These are phyloP conservation scores for Cerceris ruficornis DNA, from an alignment of 2,888 invertebrate genomes.

Conservation along the genomic window DNA sequence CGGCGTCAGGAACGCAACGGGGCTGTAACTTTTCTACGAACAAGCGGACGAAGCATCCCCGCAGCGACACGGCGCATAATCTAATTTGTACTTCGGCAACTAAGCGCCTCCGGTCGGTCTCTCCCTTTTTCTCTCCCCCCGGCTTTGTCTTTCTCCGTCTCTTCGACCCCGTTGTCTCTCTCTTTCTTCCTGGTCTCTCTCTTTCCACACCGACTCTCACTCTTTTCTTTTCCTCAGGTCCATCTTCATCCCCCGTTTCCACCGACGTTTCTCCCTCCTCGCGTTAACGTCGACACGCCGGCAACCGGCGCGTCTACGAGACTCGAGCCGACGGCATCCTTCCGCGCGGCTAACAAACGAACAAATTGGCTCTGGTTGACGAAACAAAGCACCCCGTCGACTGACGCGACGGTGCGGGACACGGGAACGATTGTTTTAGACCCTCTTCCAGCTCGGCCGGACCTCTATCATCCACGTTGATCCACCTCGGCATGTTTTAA, in stretches of 20 bases:
- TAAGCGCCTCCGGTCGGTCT: constrained; percentile 59
- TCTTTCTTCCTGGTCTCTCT: constrained; percentile 28
- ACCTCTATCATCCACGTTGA: constrained; percentile 50
- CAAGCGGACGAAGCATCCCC: constrained; percentile 71
- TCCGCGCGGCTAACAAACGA: constrained; percentile 65
- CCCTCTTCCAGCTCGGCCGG: constrained; percentile 62
- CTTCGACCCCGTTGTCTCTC: constrained; percentile 22
- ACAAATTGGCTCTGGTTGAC: constrained; percentile 76
- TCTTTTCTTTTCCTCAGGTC: constrained; percentile 31
- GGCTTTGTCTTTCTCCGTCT: constrained; percentile 3
- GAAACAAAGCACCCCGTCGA: constrained; percentile 70
- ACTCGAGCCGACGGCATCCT: constrained; percentile 47
- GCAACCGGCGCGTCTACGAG: constrained; percentile 23
- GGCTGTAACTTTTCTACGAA: constrained; percentile 77
- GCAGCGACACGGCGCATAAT: constrained; percentile 77
- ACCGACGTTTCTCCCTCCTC: constrained; percentile 43
- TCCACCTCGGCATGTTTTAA: constrained; percentile 53
- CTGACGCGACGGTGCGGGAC: constrained; percentile 36
- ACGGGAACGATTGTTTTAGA: constrained; percentile 58
- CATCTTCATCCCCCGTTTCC: constrained; percentile 23
- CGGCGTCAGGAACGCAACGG: constrained; percentile 58
- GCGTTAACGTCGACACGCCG: constrained; percentile 49
- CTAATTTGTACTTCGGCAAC: constrained; percentile 78
- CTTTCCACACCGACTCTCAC: constrained; percentile 27
- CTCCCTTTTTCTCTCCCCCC: constrained; percentile 11